Conservation (phyloP, 2,113 vertebrate species). For the Rhinoderma darwinii region DNA sequence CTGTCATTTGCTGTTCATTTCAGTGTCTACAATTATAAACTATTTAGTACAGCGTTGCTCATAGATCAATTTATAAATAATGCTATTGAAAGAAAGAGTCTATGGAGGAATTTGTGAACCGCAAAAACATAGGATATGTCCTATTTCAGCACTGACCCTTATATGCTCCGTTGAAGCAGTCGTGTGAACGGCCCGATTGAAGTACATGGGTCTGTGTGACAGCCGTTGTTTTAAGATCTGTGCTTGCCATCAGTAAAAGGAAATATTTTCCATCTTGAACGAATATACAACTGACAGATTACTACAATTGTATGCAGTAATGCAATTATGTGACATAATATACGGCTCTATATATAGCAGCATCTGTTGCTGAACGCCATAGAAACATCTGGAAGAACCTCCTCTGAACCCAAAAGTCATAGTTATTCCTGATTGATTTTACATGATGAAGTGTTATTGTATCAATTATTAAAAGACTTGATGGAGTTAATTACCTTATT, state of each 20-base stretch:
- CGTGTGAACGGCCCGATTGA: too few relatives aligned
- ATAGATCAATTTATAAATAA: background rate
- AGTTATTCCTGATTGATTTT: background rate
- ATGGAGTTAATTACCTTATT: slow-evolving; percentile 85
- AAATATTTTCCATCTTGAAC: too few relatives aligned
- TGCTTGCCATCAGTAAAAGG: background rate
- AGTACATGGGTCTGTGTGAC: too few relatives aligned
- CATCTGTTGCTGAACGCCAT: background rate
- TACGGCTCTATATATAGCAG: background rate
- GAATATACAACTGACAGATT: too few relatives aligned
- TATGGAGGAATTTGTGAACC: too few relatives aligned
- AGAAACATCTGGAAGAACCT: background rate
- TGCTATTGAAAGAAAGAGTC: slow-evolving; percentile 11
- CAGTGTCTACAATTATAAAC: too few relatives aligned
- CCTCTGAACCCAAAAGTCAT: background rate
- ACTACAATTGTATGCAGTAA: background rate
- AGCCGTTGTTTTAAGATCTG: background rate
- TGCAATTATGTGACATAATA: background rate
- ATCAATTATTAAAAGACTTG: background rate
- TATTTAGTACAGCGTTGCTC: background rate
- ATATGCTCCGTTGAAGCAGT: too few relatives aligned
- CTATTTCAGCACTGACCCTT: too few relatives aligned
- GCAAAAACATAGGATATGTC: too few relatives aligned
- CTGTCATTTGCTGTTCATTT: too few relatives aligned
- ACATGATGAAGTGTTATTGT: background rate